A percentile compares a stretch with the other conserved stretches of the same genome.
phyloP scores from a whole-genome alignment of 2,888 invertebrate species.

The Melieria omissa region DNA sequence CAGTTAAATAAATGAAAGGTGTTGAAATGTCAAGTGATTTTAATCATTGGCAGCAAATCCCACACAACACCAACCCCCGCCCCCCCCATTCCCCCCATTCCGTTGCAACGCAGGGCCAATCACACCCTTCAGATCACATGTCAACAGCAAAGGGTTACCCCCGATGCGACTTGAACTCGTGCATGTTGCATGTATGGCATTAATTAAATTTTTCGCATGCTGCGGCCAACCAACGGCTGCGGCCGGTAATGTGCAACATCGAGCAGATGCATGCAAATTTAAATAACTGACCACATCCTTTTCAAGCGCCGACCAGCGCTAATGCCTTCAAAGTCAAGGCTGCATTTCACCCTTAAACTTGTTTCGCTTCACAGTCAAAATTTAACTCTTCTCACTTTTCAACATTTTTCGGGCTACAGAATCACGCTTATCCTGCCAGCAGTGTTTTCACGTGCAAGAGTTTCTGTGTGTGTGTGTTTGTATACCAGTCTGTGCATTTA shows the following conservation, averaged over 20 bases:
- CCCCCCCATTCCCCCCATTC: too few species aligned
- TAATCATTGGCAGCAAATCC: constrained; percentile 38
- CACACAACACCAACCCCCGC: not conserved
- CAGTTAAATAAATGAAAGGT: constrained; percentile 44
- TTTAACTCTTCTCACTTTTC: too few species aligned
- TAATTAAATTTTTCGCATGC: constrained; percentile 30
- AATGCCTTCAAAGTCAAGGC: too few species aligned
- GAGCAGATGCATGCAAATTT: not conserved
- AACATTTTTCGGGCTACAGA: too few species aligned
- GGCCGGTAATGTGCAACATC: not conserved
- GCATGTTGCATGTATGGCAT: constrained; percentile 20
- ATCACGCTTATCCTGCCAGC: not conserved
- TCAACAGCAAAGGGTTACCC: too few species aligned
- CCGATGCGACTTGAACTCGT: constrained; percentile 4
- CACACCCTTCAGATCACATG: too few species aligned
- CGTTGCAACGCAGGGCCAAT: too few species aligned
- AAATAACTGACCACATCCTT: too few species aligned
- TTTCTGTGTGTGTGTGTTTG: not conserved
- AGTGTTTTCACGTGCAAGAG: not conserved
- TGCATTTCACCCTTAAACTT: too few species aligned
- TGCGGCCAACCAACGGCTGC: constrained; percentile 17
- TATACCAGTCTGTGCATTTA: constrained; percentile 5
- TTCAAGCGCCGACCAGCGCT: too few species aligned
- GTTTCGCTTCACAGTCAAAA: too few species aligned
- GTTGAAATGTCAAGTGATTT: constrained; percentile 47